Evolutionary conservation across 2,113 vertebrate genomes (phyloP).

Genomic region (Rhizomys pruinosus): DNA sequence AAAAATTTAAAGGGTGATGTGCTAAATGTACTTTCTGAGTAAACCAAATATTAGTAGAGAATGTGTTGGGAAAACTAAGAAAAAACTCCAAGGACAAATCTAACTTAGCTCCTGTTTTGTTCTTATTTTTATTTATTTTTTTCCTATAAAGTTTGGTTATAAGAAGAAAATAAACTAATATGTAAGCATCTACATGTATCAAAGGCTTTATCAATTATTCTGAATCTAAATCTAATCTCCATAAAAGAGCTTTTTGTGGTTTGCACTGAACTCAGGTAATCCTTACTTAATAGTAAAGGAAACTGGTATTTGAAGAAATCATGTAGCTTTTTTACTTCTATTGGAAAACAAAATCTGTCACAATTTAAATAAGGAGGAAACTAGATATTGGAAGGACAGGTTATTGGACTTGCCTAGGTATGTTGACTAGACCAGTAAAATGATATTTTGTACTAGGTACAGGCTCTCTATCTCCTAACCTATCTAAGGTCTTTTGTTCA

Average conservation of each 20-base stretch:
- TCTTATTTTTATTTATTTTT: background rate
- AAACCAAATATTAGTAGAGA: constrained; percentile 12
- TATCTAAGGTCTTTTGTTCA: background rate
- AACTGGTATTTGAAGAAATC: constrained; percentile 27
- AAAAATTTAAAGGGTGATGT: background rate
- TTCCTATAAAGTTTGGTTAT: background rate
- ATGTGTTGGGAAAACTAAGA: background rate
- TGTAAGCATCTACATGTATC: background rate
- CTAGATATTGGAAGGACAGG: background rate
- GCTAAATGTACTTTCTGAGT: constrained; percentile 37
- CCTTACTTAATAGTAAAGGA: background rate
- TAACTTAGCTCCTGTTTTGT: background rate
- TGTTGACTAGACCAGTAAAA: background rate
- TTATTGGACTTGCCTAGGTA: background rate
- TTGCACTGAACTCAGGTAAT: background rate
- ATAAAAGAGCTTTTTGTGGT: background rate
- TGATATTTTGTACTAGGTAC: background rate
- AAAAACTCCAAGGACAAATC: background rate
- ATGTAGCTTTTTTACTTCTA: background rate
- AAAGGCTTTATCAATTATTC: background rate
- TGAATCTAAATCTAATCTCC: background rate
- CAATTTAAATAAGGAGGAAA: constrained; percentile 17
- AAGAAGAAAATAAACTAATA: background rate
- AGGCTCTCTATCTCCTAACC: background rate
- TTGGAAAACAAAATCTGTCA: background rate